Evolutionary conservation across 2,888 invertebrate genomes (phyloP).

Genomic region (Deilephila elpenor): DNA sequence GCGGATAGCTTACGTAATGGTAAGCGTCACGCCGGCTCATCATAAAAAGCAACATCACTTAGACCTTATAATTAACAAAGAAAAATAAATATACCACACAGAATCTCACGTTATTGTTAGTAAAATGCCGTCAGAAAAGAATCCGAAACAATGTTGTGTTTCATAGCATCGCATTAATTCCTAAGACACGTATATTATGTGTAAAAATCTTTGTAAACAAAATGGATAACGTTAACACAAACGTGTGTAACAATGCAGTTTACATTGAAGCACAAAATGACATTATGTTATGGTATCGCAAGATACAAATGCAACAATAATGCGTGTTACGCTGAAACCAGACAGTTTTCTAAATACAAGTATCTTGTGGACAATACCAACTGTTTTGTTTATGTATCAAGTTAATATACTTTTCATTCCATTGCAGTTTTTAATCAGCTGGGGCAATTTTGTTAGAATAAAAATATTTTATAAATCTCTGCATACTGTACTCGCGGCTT

Average conservation of each 20-base stretch:
- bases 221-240: constrained; percentile 60
- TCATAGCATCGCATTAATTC: constrained; percentile 9
- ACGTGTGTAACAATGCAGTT: constrained; percentile 78
- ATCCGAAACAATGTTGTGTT: background rate
- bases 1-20: no score
- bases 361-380: constrained; percentile 37
- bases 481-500: no score
- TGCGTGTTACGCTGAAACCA: constrained; percentile 55
- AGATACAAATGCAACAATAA: constrained; percentile 69
- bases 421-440: background rate
- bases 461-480: no score
- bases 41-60: no score
- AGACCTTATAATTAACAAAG: no score
- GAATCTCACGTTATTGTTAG: background rate
- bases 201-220: constrained; percentile 57
- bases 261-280: constrained; percentile 76
- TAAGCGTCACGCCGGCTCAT: no score
- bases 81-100: no score
- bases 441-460: no score
- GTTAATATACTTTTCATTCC: constrained; percentile 24
- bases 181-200: constrained; percentile 23
- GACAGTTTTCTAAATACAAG: constrained; percentile 72
- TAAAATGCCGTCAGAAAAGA: background rate
- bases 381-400: constrained; percentile 32
- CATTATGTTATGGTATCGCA: constrained; percentile 68